Percentiles rank a stretch among this genome's conserved stretches.
Evolutionary conservation across 2,113 vertebrate species (phyloP).

Genomic region (Coptodon bakossiorum): DNA sequence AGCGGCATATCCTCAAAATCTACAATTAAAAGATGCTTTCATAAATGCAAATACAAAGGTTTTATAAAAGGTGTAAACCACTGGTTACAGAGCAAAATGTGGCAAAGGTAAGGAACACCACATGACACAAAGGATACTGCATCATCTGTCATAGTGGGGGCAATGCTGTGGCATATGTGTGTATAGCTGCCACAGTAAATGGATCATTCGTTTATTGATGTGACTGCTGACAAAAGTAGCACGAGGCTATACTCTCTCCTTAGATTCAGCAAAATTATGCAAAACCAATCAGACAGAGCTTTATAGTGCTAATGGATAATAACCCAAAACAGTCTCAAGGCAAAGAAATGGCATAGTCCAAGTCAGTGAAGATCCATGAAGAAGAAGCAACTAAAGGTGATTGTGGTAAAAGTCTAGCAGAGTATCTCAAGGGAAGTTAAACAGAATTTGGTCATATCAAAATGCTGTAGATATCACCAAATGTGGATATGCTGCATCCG

Average conservation of each 20-base stretch:
- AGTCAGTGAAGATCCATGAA: background rate
- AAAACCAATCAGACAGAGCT: background rate
- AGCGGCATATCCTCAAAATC: rapidly evolving
- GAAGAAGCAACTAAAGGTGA: background rate
- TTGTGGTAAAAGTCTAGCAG: background rate
- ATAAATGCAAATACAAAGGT: background rate
- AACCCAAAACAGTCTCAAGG: background rate
- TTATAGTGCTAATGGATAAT: background rate
- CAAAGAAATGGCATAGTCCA: background rate
- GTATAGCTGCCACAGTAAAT: background rate
- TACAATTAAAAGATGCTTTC: background rate
- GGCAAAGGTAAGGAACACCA: rapidly evolving
- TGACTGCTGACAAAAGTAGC: background rate
- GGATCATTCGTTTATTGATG: background rate
- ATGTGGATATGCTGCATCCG: background rate
- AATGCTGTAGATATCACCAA: background rate
- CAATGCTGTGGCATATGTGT: background rate
- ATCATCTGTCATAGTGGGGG: background rate
- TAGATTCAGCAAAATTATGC: background rate
- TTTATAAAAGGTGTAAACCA: background rate
- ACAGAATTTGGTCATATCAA: background rate
- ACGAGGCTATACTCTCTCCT: background rate
- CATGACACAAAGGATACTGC: background rate
- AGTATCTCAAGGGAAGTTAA: background rate
- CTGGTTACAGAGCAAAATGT: background rate